Base-by-base conservation (phyloP, 1,140 invertebrate species). In the Nautilus pompilius region DNA sequence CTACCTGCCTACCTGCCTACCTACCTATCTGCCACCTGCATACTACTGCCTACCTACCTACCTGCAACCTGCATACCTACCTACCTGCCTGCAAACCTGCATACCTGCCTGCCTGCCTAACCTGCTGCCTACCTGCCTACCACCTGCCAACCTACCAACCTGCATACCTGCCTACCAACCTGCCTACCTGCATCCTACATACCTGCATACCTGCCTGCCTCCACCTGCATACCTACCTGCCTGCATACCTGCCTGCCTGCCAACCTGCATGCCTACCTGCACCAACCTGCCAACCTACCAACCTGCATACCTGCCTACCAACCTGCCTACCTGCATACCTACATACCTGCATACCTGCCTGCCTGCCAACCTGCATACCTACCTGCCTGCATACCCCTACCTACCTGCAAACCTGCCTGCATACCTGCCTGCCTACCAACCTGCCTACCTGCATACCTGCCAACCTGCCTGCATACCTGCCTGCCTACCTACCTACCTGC, bases 381-480 rank as follows among this genome's bases (percentile, higher is more conserved):
- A 28, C 54, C 60, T 62, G 24, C 33, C 59, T 66, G 49, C 59
- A 58, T 65, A 29, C 59, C 58, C 59, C 63, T 65, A n/a, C 59
- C 58, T 61, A 29, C 46, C 32, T 65, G 20, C 46, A 48, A 62
- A 30, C 59, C 59, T 66, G 48, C 64, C 64, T 66, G 48, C 60
- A 32, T 66, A 33, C 64, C 59, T 66, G 48, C 60, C 60, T 66
- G 26, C 59, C 51, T 66, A 20, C 60, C 64, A 62, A 33, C 60
- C 60, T 66, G 48, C 60, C 64, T 66, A 33, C 54, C 53, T 66
- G 30, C 51, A 59, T 66, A 30, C 49, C 59, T 66, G 60, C 54
- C 64, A 62, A 51, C 64, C 60, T 66, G 46, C 64, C 60, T 66
- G 51, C 60, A 59, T 63, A 24, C 41, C 62, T 63, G 62, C 55